phyloP scores from a whole-genome alignment of 2,888 invertebrate genomes.

The Dastarcus helophoroides region DNA sequence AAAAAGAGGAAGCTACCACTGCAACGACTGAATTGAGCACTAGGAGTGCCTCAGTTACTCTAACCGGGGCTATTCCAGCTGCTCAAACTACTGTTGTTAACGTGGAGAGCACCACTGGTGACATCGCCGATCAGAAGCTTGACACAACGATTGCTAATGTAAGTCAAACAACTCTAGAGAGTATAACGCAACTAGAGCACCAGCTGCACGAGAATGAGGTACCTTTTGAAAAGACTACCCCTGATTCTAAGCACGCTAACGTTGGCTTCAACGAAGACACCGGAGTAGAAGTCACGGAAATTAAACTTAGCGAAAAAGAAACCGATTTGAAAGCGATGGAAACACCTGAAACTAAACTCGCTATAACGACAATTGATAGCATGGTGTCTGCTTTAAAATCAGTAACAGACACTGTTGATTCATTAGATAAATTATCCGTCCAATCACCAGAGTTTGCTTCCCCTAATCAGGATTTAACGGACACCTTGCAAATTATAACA shows the following conservation, averaged over 20 bases:
- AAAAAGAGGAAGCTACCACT: slow-evolving; percentile 37
- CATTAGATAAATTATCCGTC: slow-evolving; percentile 31
- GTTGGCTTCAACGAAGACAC: slow-evolving; percentile 35
- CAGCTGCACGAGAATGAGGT: slow-evolving; percentile 34
- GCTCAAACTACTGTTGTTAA: slow-evolving; percentile 37
- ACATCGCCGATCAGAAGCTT: slow-evolving; percentile 25
- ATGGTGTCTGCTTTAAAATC: slow-evolving; percentile 40
- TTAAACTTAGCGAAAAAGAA: slow-evolving; percentile 40
- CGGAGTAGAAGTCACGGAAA: slow-evolving; percentile 39
- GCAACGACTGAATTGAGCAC: slow-evolving; percentile 24
- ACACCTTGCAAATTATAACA: slow-evolving; percentile 33
- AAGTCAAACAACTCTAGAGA: slow-evolving; percentile 38
- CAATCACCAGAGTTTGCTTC: slow-evolving; percentile 25
- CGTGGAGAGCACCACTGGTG: slow-evolving; percentile 27
- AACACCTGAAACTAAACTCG: slow-evolving; percentile 30
- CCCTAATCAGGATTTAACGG: slow-evolving; percentile 31
- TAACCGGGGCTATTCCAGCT: slow-evolving; percentile 33
- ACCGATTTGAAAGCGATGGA: slow-evolving; percentile 28
- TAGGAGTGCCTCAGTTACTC: slow-evolving; percentile 32
- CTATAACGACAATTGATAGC: slow-evolving; percentile 31
- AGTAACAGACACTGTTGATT: slow-evolving; percentile 36
- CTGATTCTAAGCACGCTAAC: slow-evolving; percentile 34
- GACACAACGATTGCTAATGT: slow-evolving; percentile 35
- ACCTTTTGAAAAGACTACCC: slow-evolving; percentile 32
- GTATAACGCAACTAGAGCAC: slow-evolving; percentile 36